Conservation (phyloP, 2,888 invertebrate species). For the Yponomeuta evonymella region DNA sequence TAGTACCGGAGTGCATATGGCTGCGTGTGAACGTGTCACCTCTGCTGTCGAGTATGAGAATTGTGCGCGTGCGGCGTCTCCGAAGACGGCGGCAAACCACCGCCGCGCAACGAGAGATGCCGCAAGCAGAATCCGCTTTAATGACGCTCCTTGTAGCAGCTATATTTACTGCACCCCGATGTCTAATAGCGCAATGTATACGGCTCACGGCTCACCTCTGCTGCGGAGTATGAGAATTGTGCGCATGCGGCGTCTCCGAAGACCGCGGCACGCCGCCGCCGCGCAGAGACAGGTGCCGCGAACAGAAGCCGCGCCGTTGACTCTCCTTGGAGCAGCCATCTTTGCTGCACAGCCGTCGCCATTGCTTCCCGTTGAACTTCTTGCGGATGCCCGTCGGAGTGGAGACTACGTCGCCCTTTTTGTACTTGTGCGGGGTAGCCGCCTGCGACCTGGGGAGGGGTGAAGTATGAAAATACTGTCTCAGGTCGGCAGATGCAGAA, state of each 20-base stretch:
- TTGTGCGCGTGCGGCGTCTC: conserved; percentile 53
- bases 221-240: neutral
- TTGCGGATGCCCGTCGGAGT: conserved; percentile 97
- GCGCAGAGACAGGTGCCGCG: conserved; percentile 94
- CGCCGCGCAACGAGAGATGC: conserved; percentile 91
- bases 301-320: conserved; percentile 96
- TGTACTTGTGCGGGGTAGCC: conserved; percentile 95
- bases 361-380: conserved; percentile 99
- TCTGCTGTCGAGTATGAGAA: neutral
- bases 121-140: conserved; percentile 96
- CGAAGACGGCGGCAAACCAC: conserved; percentile 73
- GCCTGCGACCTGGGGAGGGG: conserved; percentile 83
- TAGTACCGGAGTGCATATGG: neutral
- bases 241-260: conserved; percentile 58
- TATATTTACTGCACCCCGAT: conserved; percentile 88
- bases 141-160: conserved; percentile 93
- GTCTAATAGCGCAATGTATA: neutral
- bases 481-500: neutral
- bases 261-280: conserved; percentile 77
- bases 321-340: conserved; percentile 93
- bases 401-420: conserved; percentile 97
- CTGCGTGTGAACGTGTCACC: neutral
- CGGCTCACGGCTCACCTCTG: neutral
- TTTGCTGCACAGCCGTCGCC: conserved; percentile 97
- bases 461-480: neutral